phyloP scores from a whole-genome alignment of 2,888 invertebrate species.

The Clistopyga incitator region DNA sequence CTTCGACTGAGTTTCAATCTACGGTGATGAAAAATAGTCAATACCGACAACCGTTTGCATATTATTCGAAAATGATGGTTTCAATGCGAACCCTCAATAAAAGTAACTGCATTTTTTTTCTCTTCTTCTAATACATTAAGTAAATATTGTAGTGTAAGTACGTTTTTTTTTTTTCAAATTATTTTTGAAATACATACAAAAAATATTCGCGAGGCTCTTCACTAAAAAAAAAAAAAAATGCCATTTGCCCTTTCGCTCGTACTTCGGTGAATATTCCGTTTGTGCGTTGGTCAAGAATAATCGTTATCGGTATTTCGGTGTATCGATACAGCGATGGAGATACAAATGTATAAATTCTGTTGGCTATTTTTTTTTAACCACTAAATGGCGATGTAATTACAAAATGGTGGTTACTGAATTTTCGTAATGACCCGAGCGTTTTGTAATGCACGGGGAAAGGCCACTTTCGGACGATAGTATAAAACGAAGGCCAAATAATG shows the following conservation, averaged over 20 bases:
- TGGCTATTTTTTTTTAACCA: not conserved
- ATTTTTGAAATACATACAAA: too few relatives aligned
- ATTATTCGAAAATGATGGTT: too few relatives aligned
- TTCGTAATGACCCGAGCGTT: constrained; percentile 2
- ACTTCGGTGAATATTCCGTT: constrained; percentile 27
- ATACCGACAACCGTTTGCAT: too few relatives aligned
- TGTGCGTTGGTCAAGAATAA: constrained; percentile 39
- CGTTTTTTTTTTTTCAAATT: too few relatives aligned
- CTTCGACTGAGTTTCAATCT: too few relatives aligned
- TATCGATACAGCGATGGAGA: constrained; percentile 2
- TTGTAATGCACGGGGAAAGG: constrained; percentile 56
- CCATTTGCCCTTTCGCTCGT: not conserved
- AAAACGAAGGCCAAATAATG: constrained; percentile 49
- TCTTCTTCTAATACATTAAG: too few relatives aligned
- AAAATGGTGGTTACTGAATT: constrained; percentile 12
- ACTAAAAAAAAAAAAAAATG: not conserved
- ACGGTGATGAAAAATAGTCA: too few relatives aligned
- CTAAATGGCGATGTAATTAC: constrained; percentile 24
- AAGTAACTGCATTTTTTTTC: too few relatives aligned
- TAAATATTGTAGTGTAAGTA: too few relatives aligned
- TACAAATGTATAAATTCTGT: constrained; percentile 59
- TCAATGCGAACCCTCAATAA: too few relatives aligned
- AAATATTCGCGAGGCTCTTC: too few relatives aligned
- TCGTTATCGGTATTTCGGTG: not conserved
- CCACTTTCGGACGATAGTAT: constrained; percentile 56